Conservation (phyloP, 2,113 vertebrate genomes). For the Lepisosteus oculatus region DNA sequence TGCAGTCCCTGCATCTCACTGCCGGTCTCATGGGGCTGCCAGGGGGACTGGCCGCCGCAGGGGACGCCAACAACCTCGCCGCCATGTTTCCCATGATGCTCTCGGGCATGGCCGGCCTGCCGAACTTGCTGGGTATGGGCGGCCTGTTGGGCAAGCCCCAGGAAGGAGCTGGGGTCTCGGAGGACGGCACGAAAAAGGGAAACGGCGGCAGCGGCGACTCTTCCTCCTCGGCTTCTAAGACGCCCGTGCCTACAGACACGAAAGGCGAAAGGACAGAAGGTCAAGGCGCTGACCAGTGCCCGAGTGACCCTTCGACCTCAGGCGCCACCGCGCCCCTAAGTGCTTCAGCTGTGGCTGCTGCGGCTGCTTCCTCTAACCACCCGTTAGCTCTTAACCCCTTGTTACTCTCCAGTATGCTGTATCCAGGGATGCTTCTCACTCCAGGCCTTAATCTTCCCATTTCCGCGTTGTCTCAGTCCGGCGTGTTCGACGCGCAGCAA, state of each 20-base stretch:
- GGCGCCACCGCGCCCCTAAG: slow-evolving; percentile 67
- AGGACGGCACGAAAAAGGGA: slow-evolving; percentile 73
- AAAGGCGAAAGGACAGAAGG: slow-evolving; percentile 93
- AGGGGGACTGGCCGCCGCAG: slow-evolving; percentile 66
- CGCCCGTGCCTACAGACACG: slow-evolving; percentile 51
- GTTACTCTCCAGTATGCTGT: slow-evolving; percentile 94
- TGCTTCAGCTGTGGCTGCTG: slow-evolving; percentile 61
- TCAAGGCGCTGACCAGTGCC: slow-evolving; percentile 62
- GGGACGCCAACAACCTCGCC: slow-evolving; percentile 82
- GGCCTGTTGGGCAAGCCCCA: slow-evolving; percentile 73
- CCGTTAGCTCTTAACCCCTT: slow-evolving; percentile 91
- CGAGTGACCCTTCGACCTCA: slow-evolving; percentile 71
- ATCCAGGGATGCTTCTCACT: slow-evolving; percentile 99
- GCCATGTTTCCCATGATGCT: slow-evolving; percentile 98
- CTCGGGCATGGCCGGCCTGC: slow-evolving; percentile 88
- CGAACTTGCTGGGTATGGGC: slow-evolving; percentile 86
- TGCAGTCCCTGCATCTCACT: slow-evolving; percentile 91
- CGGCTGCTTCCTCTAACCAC: slow-evolving; percentile 65
- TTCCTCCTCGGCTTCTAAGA: slow-evolving; percentile 33
- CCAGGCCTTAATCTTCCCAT: slow-evolving; percentile 98
- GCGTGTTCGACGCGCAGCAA: slow-evolving; percentile 75
- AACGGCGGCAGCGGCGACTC: slow-evolving; percentile 43
- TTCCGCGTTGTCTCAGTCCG: slow-evolving; percentile 76
- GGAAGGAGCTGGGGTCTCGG: slow-evolving; percentile 58
- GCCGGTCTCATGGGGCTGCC: slow-evolving; percentile 90